phyloP scores from a whole-genome alignment of 2,113 vertebrate genomes.

The Scomber colias region DNA sequence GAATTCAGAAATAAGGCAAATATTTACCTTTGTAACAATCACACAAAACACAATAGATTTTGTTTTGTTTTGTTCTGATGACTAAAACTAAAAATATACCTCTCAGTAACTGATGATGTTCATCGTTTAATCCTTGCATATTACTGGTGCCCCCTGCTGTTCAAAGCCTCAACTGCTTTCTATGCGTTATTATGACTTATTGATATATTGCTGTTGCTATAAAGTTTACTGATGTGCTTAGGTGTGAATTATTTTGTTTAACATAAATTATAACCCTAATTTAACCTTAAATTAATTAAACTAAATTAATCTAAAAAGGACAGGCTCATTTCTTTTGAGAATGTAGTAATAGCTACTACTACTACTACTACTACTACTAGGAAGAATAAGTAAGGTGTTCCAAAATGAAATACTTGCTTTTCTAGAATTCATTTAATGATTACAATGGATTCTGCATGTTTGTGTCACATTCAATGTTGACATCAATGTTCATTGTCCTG shows the following conservation, averaged over 20 bases:
- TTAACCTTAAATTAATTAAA: too few species aligned
- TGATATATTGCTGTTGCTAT: background rate
- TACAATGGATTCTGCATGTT: background rate
- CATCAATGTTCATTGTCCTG: background rate
- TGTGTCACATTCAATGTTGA: conserved; percentile 14
- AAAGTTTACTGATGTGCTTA: conserved; percentile 35
- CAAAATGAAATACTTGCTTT: background rate
- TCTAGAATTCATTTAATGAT: conserved; percentile 6
- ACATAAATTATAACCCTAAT: background rate
- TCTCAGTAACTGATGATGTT: conserved; percentile 13
- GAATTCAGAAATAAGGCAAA: background rate
- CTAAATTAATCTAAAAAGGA: background rate
- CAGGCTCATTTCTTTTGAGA: background rate
- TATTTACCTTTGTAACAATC: background rate
- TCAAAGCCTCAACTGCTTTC: conserved; percentile 39
- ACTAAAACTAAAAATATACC: conserved; percentile 32
- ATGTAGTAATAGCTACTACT: background rate
- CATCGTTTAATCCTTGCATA: conserved; percentile 41
- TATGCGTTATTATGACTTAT: background rate
- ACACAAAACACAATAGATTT: too few species aligned
- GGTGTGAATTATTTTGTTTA: conserved; percentile 13
- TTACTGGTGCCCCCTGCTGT: conserved; percentile 84
- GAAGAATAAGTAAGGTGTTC: too few species aligned
- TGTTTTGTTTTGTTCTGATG: conserved; percentile 8
- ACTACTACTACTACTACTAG: too few species aligned